These are phyloP conservation scores for Lamellibrachia luymesi DNA, from an alignment of 1,140 invertebrate genomes.

Conservation along the genomic window DNA sequence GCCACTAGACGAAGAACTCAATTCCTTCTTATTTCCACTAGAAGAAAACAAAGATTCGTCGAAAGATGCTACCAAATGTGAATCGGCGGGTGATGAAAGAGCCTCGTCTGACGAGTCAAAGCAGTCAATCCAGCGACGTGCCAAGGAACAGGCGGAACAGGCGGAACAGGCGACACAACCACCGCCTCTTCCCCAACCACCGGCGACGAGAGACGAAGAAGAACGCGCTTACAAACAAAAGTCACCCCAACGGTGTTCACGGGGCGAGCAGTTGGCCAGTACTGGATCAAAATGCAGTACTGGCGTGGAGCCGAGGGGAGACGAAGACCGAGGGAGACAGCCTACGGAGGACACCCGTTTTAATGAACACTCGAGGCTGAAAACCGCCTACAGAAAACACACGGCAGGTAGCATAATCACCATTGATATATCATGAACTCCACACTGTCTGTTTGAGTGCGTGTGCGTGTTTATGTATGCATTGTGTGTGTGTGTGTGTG, in stretches of 20 bases:
- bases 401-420: neutral
- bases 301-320: neutral
- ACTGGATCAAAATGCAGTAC: neutral
- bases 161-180: neutral
- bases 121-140: neutral
- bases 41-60: neutral
- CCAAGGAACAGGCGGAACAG: neutral
- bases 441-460: neutral
- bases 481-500: neutral
- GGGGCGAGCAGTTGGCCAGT: neutral
- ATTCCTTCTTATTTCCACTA: neutral
- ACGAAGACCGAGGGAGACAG: neutral
- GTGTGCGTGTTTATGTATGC: no score
- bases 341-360: neutral
- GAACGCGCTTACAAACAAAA: neutral
- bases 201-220: neutral
- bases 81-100: neutral
- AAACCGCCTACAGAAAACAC: neutral
- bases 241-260: neutral
- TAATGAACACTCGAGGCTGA: neutral
- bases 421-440: neutral
- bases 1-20: neutral
- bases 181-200: neutral
- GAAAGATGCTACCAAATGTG: neutral
- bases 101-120: neutral